These are phyloP conservation scores for Neopipo cinnamomea DNA, from an alignment of 2,113 vertebrate species.

Conservation along the genomic window DNA sequence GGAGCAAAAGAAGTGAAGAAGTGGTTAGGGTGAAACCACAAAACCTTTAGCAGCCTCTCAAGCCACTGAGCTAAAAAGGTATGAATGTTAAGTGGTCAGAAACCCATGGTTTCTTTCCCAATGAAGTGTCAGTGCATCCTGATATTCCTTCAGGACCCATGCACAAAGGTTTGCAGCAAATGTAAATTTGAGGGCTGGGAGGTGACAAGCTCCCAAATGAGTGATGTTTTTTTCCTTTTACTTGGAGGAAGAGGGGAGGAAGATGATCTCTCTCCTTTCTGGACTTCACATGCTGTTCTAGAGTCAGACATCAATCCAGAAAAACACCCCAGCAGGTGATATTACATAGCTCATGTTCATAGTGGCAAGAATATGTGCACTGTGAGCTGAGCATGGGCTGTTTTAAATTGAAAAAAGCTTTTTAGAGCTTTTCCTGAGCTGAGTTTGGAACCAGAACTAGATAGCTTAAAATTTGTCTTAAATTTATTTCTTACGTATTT, in stretches of 20 bases:
- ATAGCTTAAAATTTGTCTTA: background rate
- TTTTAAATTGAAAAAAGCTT: background rate
- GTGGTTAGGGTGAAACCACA: background rate
- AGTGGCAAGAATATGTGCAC: background rate
- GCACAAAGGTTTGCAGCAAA: background rate
- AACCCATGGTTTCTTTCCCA: background rate
- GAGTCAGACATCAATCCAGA: background rate
- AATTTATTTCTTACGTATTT: background rate
- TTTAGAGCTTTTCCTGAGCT: background rate
- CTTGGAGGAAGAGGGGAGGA: background rate
- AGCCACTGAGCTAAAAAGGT: background rate
- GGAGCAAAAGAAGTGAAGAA: background rate
- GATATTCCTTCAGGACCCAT: background rate
- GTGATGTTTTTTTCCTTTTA: background rate
- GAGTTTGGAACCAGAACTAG: background rate
- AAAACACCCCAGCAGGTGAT: background rate
- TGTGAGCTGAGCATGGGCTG: background rate
- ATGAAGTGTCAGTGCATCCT: background rate
- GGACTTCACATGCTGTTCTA: background rate
- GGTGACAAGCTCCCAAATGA: background rate
- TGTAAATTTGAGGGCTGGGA: background rate
- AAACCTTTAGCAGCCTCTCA: background rate
- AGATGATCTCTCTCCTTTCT: background rate
- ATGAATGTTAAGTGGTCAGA: background rate
- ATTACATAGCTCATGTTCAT: background rate